phyloP scores from a whole-genome alignment of 1,140 invertebrate species.

The Bicyclus anynana region DNA sequence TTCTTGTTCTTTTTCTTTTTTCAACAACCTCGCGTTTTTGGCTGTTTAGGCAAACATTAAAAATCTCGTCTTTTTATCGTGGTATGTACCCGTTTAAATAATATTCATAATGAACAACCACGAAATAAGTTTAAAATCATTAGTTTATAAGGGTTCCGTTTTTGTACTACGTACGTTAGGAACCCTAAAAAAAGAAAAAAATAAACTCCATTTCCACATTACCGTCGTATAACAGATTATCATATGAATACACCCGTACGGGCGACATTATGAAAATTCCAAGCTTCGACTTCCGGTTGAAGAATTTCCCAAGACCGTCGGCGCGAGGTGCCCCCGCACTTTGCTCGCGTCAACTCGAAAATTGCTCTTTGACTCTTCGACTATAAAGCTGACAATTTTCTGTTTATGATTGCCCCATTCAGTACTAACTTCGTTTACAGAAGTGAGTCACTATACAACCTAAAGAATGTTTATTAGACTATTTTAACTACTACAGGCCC shows the following conservation, averaged over 20 bases:
- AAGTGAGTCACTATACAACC: no score
- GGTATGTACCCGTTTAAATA: no score
- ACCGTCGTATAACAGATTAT: constrained; percentile 43
- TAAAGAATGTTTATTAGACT: no score
- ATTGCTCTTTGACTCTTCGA: constrained; percentile 24
- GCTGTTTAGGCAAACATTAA: no score
- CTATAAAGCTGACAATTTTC: not conserved
- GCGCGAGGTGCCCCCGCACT: constrained; percentile 33
- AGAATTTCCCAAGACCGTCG: constrained; percentile 55
- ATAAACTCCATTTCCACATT: constrained; percentile 27
- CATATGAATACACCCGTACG: constrained; percentile 59
- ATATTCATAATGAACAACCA: no score
- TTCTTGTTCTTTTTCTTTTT: no score
- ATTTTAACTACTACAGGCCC: no score
- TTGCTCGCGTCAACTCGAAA: constrained; percentile 27
- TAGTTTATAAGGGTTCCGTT: no score
- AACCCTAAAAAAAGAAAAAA: constrained; percentile 4
- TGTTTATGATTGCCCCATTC: not conserved
- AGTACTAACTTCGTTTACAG: no score
- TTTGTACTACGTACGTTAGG: not conserved
- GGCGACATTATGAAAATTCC: constrained; percentile 61
- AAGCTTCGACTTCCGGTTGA: constrained; percentile 56
- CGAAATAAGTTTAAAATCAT: no score
- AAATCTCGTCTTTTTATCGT: no score
- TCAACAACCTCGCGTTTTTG: no score